A percentile compares a stretch with the other conserved stretches of the same genome.
These are phyloP conservation scores for Polyodon spathula DNA, from an alignment of 2,113 vertebrate genomes.

Conservation along the genomic window DNA sequence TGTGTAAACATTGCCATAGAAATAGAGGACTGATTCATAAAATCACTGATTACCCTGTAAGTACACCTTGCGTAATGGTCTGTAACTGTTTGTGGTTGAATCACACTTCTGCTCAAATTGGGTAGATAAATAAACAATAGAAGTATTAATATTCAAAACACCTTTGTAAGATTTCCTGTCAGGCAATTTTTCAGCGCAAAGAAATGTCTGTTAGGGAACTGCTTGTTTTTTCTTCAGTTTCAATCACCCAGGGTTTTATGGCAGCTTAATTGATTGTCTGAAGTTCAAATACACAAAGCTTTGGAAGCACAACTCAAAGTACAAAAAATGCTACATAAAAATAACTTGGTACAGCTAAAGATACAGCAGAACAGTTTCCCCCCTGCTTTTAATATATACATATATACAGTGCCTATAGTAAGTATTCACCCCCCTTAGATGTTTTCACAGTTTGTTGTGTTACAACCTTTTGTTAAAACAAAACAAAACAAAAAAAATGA, in stretches of 20 bases:
- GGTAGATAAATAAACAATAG: background rate
- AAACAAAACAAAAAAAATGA: no score
- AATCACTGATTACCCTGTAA: constrained; percentile 11
- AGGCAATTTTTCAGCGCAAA: background rate
- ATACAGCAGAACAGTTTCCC: background rate
- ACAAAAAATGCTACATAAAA: no score
- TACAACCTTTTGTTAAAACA: no score
- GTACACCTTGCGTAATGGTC: constrained; percentile 28
- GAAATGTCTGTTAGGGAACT: background rate
- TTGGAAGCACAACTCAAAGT: background rate
- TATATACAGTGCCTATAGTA: no score
- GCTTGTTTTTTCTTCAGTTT: background rate
- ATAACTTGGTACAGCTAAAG: background rate
- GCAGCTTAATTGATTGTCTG: background rate
- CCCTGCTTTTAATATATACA: no score
- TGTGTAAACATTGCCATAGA: constrained; percentile 29
- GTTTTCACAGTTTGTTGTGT: no score
- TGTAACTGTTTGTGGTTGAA: constrained; percentile 23
- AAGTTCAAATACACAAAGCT: background rate
- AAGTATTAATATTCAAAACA: background rate
- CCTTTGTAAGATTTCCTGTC: background rate
- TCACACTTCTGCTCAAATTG: background rate
- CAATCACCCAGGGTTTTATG: no score
- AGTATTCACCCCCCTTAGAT: no score
- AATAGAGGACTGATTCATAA: constrained; percentile 21